Conservation (phyloP, 2,113 vertebrate genomes). For the Sakesphorus luctuosus region DNA sequence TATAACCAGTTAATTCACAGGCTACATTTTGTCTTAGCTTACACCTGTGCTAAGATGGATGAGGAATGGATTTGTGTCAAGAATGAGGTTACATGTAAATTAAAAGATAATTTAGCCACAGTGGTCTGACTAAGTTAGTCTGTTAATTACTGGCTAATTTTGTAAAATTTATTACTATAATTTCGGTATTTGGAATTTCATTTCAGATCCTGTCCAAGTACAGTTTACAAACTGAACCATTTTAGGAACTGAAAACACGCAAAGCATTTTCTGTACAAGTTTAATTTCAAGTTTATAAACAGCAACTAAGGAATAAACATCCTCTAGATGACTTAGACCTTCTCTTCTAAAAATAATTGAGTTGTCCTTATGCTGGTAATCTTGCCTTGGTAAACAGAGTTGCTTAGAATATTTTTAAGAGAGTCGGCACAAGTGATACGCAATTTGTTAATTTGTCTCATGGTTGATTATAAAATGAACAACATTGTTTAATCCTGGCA, state of each 20-base stretch:
- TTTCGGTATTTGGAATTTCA: conserved; percentile 9
- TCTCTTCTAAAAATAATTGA: background rate
- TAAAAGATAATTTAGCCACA: conserved; percentile 15
- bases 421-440: background rate
- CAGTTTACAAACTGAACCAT: background rate
- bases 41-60: conserved; percentile 51
- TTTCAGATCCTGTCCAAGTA: background rate
- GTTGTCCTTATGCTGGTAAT: background rate
- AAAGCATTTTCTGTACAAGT: conserved; percentile 36
- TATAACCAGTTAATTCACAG: conserved; percentile 38
- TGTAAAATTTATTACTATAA: conserved; percentile 3
- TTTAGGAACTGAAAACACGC: background rate
- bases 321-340: conserved; percentile 26
- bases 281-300: conserved; percentile 72
- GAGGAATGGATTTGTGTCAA: conserved; percentile 44
- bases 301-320: conserved; percentile 56
- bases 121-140: conserved; percentile 18
- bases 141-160: conserved; percentile 53
- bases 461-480: conserved; percentile 67
- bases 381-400: conserved; percentile 26
- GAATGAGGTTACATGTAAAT: conserved; percentile 22
- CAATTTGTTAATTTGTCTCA: conserved; percentile 60
- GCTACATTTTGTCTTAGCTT: conserved; percentile 7
- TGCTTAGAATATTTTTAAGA: conserved; percentile 8
- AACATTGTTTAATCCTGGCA: conserved; percentile 70